Evolutionary conservation across 2,113 vertebrate species (phyloP).

Genomic region (Paracanthobrama guichenoti): DNA sequence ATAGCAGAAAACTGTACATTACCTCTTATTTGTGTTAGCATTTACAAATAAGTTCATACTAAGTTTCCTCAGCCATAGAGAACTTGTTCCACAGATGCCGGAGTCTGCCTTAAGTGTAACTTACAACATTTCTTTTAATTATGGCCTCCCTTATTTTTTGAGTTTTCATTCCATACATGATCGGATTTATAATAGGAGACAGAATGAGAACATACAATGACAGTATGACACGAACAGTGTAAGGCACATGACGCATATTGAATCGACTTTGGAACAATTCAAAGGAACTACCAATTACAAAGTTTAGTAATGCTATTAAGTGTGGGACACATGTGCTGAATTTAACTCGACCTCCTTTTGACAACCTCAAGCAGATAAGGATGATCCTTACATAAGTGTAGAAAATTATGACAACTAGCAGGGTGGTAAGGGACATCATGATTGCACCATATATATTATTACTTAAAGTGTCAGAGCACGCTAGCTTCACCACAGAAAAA

Average conservation of each 20-base stretch:
- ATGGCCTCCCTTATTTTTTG: conserved; percentile 15
- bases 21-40: neutral
- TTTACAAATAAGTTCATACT: neutral
- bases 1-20: neutral
- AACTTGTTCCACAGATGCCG: neutral
- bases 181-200: conserved; percentile 68
- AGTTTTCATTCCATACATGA: conserved; percentile 69
- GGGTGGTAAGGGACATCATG: conserved; percentile 1
- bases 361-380: conserved; percentile 27
- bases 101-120: neutral
- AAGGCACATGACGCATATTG: conserved; percentile 5
- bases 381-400: conserved; percentile 45
- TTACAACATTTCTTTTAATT: neutral
- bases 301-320: conserved; percentile 61
- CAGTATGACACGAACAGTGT: conserved; percentile 53
- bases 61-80: neutral
- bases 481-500: conserved; percentile 43
- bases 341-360: conserved; percentile 54
- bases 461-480: conserved; percentile 32
- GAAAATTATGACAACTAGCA: conserved; percentile 31
- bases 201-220: conserved; percentile 66
- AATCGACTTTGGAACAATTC: conserved; percentile 64
- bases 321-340: conserved; percentile 70
- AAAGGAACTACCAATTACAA: conserved; percentile 53
- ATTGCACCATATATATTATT: conserved; percentile 31